A percentile compares a stretch with the other conserved stretches of the same genome.
phyloP scores from a whole-genome alignment of 2,888 invertebrate species.

The Mactromeris polynyma region DNA sequence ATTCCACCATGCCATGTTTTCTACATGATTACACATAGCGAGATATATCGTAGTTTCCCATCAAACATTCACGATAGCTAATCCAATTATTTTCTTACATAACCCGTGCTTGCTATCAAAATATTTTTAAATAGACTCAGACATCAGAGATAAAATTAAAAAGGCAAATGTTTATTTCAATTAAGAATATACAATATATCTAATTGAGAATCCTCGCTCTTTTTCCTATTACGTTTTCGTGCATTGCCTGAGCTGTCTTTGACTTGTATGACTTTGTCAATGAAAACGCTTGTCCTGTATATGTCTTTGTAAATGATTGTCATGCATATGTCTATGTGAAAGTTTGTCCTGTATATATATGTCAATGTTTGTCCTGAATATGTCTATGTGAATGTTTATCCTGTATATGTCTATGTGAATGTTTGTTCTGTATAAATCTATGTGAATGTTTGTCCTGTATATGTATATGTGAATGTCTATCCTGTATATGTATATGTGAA shows the following conservation, averaged over 20 bases:
- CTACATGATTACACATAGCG: neutral
- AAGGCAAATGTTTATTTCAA: neutral
- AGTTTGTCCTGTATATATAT: too few species aligned
- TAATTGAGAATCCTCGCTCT: neutral
- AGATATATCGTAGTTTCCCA: neutral
- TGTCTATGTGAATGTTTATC: too few species aligned
- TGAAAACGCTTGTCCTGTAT: too few species aligned
- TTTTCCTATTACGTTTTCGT: neutral
- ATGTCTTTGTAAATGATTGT: too few species aligned
- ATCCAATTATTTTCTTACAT: slow-evolving; percentile 2
- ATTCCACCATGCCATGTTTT: neutral
- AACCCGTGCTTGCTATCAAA: neutral
- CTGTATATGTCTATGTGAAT: too few species aligned
- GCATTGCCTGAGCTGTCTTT: neutral
- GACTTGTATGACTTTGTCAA: neutral
- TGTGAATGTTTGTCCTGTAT: too few species aligned
- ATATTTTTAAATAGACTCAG: neutral
- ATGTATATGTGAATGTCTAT: too few species aligned
- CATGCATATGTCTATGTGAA: too few species aligned
- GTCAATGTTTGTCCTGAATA: too few species aligned
- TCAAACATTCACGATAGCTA: neutral
- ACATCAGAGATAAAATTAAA: neutral
- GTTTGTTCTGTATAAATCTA: too few species aligned
- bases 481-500: too few species aligned
- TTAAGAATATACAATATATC: neutral